phyloP scores from a whole-genome alignment of 2,888 invertebrate genomes.

The Entomobrya multifasciata region DNA sequence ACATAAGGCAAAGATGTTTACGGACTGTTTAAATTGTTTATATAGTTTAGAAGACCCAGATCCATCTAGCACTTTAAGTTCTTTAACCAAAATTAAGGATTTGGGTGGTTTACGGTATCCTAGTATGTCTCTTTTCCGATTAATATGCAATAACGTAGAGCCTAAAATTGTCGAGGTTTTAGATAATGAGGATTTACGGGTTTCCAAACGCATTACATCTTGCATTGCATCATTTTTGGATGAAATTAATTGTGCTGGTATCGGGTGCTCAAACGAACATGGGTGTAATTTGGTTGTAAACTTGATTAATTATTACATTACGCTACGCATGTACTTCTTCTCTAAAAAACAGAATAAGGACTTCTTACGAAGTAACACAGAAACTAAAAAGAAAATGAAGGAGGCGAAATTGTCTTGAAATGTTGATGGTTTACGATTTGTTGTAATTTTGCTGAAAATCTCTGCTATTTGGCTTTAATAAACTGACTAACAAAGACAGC shows the following conservation, averaged over 20 bases:
- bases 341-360: neutral
- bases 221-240: neutral
- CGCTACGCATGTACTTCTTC: constrained; percentile 17
- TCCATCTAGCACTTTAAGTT: no score
- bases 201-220: neutral
- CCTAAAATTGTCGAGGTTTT: neutral
- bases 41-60: neutral
- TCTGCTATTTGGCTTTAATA: no score
- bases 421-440: no score
- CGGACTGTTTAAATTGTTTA: neutral
- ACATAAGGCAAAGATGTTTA: neutral
- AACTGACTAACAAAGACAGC: no score
- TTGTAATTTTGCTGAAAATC: no score
- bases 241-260: neutral
- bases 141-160: neutral
- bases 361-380: neutral
- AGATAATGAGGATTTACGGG: neutral
- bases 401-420: constrained; percentile 17
- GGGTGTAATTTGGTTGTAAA: neutral
- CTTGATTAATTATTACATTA: constrained; percentile 14
- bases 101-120: neutral
- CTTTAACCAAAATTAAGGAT: neutral
- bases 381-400: constrained; percentile 6
- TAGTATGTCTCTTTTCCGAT: neutral
- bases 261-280: neutral